Evolutionary conservation across 2,888 invertebrate species (phyloP).

Genomic region (Drosophila histrio): DNA sequence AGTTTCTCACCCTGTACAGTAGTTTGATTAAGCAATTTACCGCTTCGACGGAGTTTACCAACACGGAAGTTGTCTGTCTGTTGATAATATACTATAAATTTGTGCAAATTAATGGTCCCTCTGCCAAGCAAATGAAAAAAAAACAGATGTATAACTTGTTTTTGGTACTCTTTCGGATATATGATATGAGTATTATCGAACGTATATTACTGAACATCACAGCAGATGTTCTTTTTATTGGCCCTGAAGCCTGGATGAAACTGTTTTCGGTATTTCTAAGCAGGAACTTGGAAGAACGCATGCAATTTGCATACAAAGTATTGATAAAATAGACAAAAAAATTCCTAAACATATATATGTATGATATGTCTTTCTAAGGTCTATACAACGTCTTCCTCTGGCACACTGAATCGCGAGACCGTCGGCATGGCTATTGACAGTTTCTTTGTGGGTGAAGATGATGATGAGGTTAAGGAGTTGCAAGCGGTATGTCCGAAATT

Average conservation of each 20-base stretch:
- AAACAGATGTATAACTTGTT: conserved; percentile 87
- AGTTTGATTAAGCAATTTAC: conserved; percentile 86
- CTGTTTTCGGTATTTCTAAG: conserved; percentile 89
- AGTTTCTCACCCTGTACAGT: conserved; percentile 87
- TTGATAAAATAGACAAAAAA: neutral
- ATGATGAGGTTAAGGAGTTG: conserved; percentile 90
- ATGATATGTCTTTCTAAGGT: conserved; percentile 56
- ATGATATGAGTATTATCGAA: conserved; percentile 88
- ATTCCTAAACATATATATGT: too few species aligned
- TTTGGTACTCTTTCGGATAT: conserved; percentile 89
- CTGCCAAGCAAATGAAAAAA: conserved; percentile 83
- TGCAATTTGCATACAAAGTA: conserved; percentile 87
- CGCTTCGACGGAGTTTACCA: conserved; percentile 83
- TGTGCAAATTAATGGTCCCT: conserved; percentile 83
- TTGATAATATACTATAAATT: conserved; percentile 85
- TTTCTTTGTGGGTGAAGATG: conserved; percentile 86
- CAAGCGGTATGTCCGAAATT: conserved; percentile 60
- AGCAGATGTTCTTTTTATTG: conserved; percentile 84
- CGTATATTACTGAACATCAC: conserved; percentile 87
- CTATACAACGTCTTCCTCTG: conserved; percentile 89
- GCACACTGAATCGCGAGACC: conserved; percentile 88
- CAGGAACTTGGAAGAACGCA: conserved; percentile 88
- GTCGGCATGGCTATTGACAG: conserved; percentile 85
- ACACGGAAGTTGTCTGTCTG: conserved; percentile 86
- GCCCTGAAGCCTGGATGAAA: conserved; percentile 88